Base-by-base conservation (phyloP, 2,113 vertebrate species). In the Syngnathus scovelli region DNA sequence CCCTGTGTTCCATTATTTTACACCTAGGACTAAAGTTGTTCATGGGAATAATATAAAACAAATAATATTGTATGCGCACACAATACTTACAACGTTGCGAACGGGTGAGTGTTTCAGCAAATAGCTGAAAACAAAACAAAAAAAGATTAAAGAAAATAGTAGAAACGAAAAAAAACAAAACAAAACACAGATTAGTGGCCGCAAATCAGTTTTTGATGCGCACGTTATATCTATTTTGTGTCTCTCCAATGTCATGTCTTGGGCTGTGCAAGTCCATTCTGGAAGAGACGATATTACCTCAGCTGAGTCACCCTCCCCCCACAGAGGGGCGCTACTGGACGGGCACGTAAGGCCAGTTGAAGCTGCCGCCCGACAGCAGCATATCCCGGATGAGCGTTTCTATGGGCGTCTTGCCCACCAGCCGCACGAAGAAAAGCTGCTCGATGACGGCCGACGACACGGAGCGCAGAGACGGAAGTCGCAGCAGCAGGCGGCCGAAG, bases 351-450 rank as follows among this genome's bases (percentile, higher is more conserved):
- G 96, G 96, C 96, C 96, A 98, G 93, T 95, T 98, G 93, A 98
- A 98, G 93, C 95, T 98, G 92, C 96, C 96, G 83, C 96, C 96
- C 56, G 96, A 97, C 87, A 98, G 93, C 90, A 98, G 92, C 96
- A 98, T 98, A 93, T 98, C 96, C 89, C 96, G 92, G 90, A 98
- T 98, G 84, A 98, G 94, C 86, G 96, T 98, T 91, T 98, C 96
- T 88, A 98, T 98, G 85, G 96, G 96, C 64, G 96, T 98, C 93
- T 98, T 98, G 89, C 96, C 96, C 93, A 98, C 96, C 92, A 98
- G 93, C 81, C 95, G 95, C 89, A 98, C 93, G 91, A 98, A 98
- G 94, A 98, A 98, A 83, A 98, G 94, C 92, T 98, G 96, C 92
- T 98, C 96, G 91, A 98, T 98, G 91, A 98, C 96, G 78, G 96